Conservation (phyloP, 2,888 invertebrate genomes). For the Megastigmus dorsalis region DNA sequence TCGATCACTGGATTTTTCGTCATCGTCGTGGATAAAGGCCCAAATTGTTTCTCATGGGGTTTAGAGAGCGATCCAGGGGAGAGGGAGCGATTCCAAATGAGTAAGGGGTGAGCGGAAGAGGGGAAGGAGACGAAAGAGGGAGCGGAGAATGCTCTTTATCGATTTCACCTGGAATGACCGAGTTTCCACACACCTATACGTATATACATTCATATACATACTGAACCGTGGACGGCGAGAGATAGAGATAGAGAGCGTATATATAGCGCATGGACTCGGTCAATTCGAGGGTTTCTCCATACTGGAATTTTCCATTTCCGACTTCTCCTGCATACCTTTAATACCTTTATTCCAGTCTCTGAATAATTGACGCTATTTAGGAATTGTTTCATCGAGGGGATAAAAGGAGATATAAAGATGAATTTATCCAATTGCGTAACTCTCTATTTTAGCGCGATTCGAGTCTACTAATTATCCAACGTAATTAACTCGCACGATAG, state of each 20-base stretch:
- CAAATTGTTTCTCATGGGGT: not conserved
- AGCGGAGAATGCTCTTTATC: constrained; percentile 49
- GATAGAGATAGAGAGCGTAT: no score
- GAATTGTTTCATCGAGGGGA: no score
- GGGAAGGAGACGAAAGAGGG: not conserved
- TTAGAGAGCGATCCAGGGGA: not conserved
- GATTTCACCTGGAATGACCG: constrained; percentile 55
- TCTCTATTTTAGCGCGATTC: no score
- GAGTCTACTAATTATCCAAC: no score
- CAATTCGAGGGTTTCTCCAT: not conserved
- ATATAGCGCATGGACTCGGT: constrained; percentile 35
- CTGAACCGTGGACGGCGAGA: no score
- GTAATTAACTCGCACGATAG: no score
- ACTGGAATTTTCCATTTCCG: no score
- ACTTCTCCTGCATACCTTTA: no score
- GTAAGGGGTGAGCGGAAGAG: not conserved
- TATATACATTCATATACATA: not conserved
- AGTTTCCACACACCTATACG: constrained; percentile 35
- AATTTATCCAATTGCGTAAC: no score
- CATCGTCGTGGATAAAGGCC: not conserved
- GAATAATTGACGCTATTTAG: no score
- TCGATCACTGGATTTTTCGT: constrained; percentile 16
- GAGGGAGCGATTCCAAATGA: not conserved
- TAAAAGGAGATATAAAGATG: no score
- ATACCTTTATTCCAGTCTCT: no score